phyloP scores from a whole-genome alignment of 2,888 invertebrate species.

The Norana najaformis region DNA sequence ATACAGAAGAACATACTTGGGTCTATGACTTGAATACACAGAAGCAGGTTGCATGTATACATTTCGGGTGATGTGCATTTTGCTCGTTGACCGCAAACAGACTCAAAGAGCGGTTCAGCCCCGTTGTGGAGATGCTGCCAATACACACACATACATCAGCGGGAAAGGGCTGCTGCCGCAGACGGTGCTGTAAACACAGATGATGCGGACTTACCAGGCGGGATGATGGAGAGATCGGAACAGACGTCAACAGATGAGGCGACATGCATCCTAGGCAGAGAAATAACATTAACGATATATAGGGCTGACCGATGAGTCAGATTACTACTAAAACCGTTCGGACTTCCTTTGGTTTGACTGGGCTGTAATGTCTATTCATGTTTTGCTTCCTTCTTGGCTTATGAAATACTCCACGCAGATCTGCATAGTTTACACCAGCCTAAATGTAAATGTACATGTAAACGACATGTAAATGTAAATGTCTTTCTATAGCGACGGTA shows the following conservation, averaged over 20 bases:
- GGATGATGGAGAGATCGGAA: slow-evolving; percentile 8
- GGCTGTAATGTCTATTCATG: background rate
- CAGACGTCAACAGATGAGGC: slow-evolving; percentile 14
- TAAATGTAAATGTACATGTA: too few relatives aligned
- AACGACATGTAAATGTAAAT: too few relatives aligned
- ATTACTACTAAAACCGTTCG: background rate
- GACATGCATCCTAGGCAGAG: background rate
- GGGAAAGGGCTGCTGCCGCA: background rate
- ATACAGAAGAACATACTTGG: background rate
- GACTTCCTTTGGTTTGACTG: background rate
- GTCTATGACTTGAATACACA: background rate
- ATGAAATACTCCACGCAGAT: too few relatives aligned
- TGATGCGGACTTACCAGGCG: slow-evolving; percentile 9
- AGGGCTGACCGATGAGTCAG: background rate
- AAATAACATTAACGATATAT: background rate
- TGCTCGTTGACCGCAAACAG: slow-evolving; percentile 1
- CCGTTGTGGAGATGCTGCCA: background rate
- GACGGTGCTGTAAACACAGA: slow-evolving; percentile 6
- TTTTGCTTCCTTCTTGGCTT: background rate
- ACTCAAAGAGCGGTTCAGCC: background rate
- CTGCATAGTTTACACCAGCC: too few relatives aligned
- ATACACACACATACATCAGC: background rate
- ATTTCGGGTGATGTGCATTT: background rate
- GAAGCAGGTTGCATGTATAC: background rate
- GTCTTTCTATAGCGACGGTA: too few relatives aligned